These are phyloP conservation scores for Harpagus bidentatus DNA, from an alignment of 2,113 vertebrate species.

Conservation along the genomic window DNA sequence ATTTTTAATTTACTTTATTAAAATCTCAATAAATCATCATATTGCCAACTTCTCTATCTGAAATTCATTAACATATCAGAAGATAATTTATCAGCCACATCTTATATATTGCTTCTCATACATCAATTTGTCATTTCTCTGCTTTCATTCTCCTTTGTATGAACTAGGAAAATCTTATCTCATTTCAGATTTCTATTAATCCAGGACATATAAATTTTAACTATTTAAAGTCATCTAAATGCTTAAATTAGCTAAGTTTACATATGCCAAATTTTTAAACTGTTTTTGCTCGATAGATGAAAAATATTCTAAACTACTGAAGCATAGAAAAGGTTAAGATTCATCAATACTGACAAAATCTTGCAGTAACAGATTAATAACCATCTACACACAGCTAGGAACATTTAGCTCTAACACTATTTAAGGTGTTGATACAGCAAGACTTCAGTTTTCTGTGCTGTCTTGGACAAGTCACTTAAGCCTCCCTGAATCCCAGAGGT, in stretches of 20 bases:
- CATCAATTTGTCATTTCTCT: conserved; percentile 42
- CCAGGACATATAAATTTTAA: not conserved
- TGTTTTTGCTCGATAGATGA: not conserved
- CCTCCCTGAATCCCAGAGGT: not conserved
- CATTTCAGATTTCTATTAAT: conserved; percentile 13
- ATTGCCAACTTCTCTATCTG: conserved; percentile 26
- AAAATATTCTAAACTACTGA: not conserved
- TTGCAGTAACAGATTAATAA: not conserved
- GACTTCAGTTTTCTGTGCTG: not conserved
- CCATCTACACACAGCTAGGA: not conserved
- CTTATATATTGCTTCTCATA: conserved; percentile 52
- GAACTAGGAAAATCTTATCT: not conserved
- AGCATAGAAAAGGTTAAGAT: not conserved
- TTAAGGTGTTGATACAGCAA: not conserved
- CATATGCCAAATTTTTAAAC: not conserved
- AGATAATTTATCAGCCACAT: conserved; percentile 56
- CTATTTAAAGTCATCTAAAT: not conserved
- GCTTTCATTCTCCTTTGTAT: conserved; percentile 24
- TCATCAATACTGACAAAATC: not conserved
- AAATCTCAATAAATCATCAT: conserved; percentile 40
- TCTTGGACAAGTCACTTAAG: not conserved
- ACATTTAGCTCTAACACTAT: not conserved
- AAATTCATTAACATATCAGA: conserved; percentile 63
- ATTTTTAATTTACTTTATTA: conserved; percentile 59
- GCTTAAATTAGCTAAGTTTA: not conserved